Base-by-base conservation (phyloP, 2,113 vertebrate genomes). In the Lophochroa leadbeateri region DNA sequence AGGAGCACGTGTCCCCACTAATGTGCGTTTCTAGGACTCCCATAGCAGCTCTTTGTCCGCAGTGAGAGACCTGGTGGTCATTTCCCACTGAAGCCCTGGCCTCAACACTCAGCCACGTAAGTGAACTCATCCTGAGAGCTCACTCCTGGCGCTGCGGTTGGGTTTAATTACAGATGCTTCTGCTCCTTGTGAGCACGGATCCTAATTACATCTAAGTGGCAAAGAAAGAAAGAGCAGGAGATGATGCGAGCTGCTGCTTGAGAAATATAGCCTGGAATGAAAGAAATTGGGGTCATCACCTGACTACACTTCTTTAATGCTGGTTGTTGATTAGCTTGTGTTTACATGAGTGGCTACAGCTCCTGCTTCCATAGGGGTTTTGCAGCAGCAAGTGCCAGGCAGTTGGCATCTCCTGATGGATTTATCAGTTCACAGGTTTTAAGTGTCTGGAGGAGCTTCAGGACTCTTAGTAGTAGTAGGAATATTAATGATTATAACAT, bases 281-380 rank as follows among this genome's bases (percentile, higher is more conserved):
- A 85, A 96, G 92, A 97, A 97, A 94, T 64, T 92, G 86, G 87
- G 88, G 63, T 96, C 94, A n/a, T 69, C 69, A 75, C 92, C 95
- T 88, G 87, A 89, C 72, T 68, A 81, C 46, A 8, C n/a, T 69
- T 35, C 75, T 53, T 31, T 35, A 83, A 31, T 41, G 79, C 53
- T 58, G 25, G 77, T 55, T 94, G 78, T 71, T 96, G 83, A 89
- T 95, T 82, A 93, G 77, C 86, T 95, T 29, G 69, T 92, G 83
- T 91, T 97, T 94, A 87, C 47, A 46, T 6, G 83, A 60, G 82
- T 57, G 82, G 33, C 53, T 81, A 4, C 65, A 78, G 80, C 94
- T 92, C 67, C 47, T 72, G 74, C 21, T 78, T 52, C 77, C 33
- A 13, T 37, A 84, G 87, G 89, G 61, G 57, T 37, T 67, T 86